Evolutionary conservation across 2,888 invertebrate species (phyloP).

Genomic region (Drosophila algonquin): DNA sequence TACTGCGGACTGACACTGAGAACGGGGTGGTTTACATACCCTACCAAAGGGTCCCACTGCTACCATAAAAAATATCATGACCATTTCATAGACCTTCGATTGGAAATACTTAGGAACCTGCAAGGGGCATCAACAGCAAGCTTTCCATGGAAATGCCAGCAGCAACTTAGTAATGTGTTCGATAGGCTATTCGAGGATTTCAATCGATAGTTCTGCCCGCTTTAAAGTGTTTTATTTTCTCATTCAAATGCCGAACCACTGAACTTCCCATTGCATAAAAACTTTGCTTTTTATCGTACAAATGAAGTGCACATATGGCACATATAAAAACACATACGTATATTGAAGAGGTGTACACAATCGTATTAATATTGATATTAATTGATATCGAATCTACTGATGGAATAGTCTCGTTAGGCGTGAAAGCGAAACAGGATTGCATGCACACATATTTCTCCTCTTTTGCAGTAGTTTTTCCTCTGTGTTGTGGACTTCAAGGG

Average conservation of each 20-base stretch:
- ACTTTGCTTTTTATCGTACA: background rate
- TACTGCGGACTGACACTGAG: background rate
- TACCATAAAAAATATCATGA: background rate
- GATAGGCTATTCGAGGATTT: background rate
- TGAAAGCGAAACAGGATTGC: too few relatives aligned
- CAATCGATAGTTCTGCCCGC: background rate
- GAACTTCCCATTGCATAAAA: background rate
- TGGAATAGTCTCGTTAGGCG: background rate
- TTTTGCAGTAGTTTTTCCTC: too few relatives aligned
- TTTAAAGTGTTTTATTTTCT: background rate
- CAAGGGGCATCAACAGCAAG: background rate
- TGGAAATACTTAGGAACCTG: background rate
- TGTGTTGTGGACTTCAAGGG: too few relatives aligned
- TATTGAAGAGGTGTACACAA: background rate
- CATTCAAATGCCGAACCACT: background rate
- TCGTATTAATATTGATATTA: background rate
- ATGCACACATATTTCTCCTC: too few relatives aligned
- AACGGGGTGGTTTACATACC: constrained; percentile 15
- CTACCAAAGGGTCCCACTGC: background rate
- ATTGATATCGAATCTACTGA: background rate
- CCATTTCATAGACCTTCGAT: background rate
- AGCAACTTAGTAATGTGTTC: background rate
- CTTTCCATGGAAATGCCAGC: background rate
- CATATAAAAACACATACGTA: background rate
- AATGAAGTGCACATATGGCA: background rate